These are phyloP conservation scores for Nycticorax nycticorax DNA, from an alignment of 2,113 vertebrate genomes.

Conservation along the genomic window DNA sequence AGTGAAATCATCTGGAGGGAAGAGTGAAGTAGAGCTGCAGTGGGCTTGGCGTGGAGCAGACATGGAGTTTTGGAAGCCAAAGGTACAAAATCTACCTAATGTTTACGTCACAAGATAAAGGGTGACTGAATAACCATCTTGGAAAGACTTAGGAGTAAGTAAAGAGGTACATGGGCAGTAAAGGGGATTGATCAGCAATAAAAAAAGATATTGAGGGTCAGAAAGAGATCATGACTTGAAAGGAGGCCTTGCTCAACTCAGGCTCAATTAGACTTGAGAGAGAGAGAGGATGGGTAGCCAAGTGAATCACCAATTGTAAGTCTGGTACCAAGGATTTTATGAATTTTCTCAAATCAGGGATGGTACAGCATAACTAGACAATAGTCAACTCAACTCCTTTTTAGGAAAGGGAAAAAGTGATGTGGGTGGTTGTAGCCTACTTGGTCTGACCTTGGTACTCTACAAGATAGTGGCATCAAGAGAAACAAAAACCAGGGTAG, in stretches of 20 bases:
- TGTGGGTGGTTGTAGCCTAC: background rate
- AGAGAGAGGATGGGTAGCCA: background rate
- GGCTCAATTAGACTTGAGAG: background rate
- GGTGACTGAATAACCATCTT: background rate
- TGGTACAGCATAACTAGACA: background rate
- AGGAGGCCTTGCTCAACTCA: background rate
- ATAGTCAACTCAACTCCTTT: background rate
- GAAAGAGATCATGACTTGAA: background rate
- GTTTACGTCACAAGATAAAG: background rate
- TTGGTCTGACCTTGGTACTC: background rate
- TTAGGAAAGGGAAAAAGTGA: background rate
- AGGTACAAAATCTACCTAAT: background rate
- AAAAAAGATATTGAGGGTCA: background rate
- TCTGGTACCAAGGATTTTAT: background rate
- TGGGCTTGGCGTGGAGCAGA: background rate
- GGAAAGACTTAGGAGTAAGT: background rate
- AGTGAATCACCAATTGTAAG: background rate
- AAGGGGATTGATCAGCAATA: background rate
- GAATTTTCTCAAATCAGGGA: background rate
- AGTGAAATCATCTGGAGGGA: background rate
- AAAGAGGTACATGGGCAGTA: background rate
- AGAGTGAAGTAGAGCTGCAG: background rate
- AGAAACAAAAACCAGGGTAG: background rate
- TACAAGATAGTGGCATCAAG: background rate
- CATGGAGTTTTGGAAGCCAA: background rate